phyloP scores from a whole-genome alignment of 2,888 invertebrate genomes.

The Drosophila hamatofila region DNA sequence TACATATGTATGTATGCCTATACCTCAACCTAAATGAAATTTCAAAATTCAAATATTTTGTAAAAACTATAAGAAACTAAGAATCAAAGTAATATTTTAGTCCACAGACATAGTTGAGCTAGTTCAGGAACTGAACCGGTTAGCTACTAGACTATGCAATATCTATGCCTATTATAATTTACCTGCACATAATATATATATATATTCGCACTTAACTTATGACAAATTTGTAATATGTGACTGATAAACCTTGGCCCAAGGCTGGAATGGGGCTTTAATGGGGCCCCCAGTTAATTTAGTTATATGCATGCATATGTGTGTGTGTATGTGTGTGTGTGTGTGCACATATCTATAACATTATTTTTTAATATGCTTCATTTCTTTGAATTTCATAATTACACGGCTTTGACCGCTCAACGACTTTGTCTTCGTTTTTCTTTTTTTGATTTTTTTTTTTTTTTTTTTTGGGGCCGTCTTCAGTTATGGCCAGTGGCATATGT shows the following conservation, averaged over 20 bases:
- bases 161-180: neutral
- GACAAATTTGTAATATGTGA: conserved; percentile 11
- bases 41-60: neutral
- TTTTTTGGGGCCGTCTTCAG: conserved; percentile 48
- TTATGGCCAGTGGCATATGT: conserved; percentile 46
- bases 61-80: neutral
- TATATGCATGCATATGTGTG: conserved; percentile 30
- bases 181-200: neutral
- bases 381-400: conserved; percentile 81
- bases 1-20: too few relatives aligned
- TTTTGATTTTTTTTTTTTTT: conserved; percentile 8
- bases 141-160: neutral
- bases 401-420: conserved; percentile 78
- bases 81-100: neutral
- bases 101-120: neutral
- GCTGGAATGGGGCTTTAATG: conserved; percentile 28
- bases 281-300: conserved; percentile 52
- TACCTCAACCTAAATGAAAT: neutral
- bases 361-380: conserved; percentile 68
- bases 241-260: conserved; percentile 7
- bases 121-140: neutral
- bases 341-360: conserved; percentile 50
- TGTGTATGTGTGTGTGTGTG: neutral
- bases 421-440: conserved; percentile 37
- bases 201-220: neutral